Conservation (phyloP, 1,140 invertebrate genomes). For the Aphaenogaster rudis region DNA sequence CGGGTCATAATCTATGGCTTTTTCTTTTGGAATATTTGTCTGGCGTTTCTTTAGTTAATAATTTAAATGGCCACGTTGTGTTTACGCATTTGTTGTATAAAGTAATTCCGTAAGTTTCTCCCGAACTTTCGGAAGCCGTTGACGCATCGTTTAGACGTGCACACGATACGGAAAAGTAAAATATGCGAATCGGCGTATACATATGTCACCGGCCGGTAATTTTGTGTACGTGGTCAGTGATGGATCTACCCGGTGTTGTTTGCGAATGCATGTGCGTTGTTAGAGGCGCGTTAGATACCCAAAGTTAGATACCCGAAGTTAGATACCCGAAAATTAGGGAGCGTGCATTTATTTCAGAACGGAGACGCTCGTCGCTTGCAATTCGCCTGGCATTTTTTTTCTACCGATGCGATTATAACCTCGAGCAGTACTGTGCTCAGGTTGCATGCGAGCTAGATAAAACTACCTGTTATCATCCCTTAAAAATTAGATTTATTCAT, state of each 20-base stretch:
- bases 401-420: conserved; percentile 23
- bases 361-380: neutral
- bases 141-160: neutral
- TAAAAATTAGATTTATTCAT: neutral
- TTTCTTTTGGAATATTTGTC: conserved; percentile 52
- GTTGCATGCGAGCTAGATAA: neutral
- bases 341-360: neutral
- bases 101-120: conserved; percentile 65
- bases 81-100: conserved; percentile 66
- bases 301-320: neutral
- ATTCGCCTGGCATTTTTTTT: neutral
- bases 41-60: conserved; percentile 62
- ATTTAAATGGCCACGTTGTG: conserved; percentile 71
- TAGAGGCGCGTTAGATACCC: neutral
- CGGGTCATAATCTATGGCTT: conserved; percentile 48
- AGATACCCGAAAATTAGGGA: neutral
- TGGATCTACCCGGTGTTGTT: conserved; percentile 7
- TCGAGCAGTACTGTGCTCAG: neutral
- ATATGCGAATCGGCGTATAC: conserved; percentile 55
- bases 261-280: neutral
- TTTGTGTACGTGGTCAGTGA: conserved; percentile 75
- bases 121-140: neutral
- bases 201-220: conserved; percentile 76
- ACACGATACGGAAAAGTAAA: conserved; percentile 39
- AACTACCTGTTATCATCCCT: neutral